Evolutionary conservation across 2,797 vertebrate genomes (phyloP).

Genomic region (Chelidonichthys spinosus): DNA sequence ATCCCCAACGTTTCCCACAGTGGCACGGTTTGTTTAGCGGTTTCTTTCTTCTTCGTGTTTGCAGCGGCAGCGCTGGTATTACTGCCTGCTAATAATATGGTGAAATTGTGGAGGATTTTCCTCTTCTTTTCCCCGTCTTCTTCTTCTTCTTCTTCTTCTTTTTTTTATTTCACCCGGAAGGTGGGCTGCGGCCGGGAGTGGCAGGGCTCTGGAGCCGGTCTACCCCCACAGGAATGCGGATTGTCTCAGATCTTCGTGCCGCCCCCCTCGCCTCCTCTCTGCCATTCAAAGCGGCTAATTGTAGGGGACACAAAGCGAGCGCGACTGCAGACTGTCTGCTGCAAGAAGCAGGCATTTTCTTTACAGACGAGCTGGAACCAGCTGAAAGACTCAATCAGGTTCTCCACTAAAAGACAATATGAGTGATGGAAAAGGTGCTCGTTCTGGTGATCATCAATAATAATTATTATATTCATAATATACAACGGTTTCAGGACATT

Average conservation of each 20-base stretch:
- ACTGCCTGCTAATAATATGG: constrained; percentile 69
- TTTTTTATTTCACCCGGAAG: constrained; percentile 76
- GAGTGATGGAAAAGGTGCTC: constrained; percentile 15
- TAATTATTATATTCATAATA: constrained; percentile 18
- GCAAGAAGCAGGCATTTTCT: constrained; percentile 64
- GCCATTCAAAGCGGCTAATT: constrained; percentile 87
- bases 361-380: constrained; percentile 59
- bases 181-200: constrained; percentile 85
- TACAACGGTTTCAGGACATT: neutral
- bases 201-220: constrained; percentile 92
- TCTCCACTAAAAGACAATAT: constrained; percentile 19
- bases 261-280: constrained; percentile 86
- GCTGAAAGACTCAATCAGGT: constrained; percentile 46
- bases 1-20: constrained; percentile 33
- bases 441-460: constrained; percentile 5
- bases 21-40: constrained; percentile 63
- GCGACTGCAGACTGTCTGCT: constrained; percentile 81
- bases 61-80: constrained; percentile 54
- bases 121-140: neutral
- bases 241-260: constrained; percentile 89
- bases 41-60: neutral
- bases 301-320: constrained; percentile 84
- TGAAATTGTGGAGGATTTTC: constrained; percentile 67
- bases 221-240: constrained; percentile 96
- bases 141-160: neutral